Base-by-base conservation (phyloP, 2,113 vertebrate species). In the Ursus arctos region DNA sequence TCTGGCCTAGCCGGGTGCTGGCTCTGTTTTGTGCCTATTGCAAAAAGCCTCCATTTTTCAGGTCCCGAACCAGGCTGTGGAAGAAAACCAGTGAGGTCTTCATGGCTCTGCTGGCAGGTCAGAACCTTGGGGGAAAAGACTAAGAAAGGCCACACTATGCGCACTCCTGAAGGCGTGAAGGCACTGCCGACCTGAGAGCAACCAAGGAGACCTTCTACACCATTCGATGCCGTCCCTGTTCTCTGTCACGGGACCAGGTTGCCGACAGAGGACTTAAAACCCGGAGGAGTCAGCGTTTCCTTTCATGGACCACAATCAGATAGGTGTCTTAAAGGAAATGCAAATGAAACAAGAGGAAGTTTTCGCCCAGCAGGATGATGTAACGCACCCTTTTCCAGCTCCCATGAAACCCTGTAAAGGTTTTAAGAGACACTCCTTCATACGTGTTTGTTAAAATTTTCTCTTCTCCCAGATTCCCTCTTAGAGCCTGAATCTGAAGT, bases 311-410 rank as follows among this genome's bases (percentile, higher is more conserved):
- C 94, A 86, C 81, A 82, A 84, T 88, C 91, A 88, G 86, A 88
- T 19, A 18, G 43, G 43, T 72, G 57, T 90, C 76, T 96, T 96
- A 89, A 96, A 95, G 83, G 84, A 96, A 96, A 53, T 1, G 14
- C 43, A 67, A 93, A 53, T 61, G 57, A 94, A 98, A 88, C 24
- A 22, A 81, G 53, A 95, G 33, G 61, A 97, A 83, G 91, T 59
- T 86, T 95, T 81, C 69, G 40, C 33, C 19, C 61, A 79, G 26
- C 9, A 65, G 81, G 65, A 61, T 74, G 84, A 94, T 49, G 26
- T 83, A 80, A 92, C 87, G 43, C 1, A 65, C 55, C 67, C 36
- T 88, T 96, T 95, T 77, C 81, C 55, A 94, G 61, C 51, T 72
- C 63, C 80, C 57, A 79, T 53, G 31, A 53, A 95, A 71, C 4